Conservation (phyloP, 2,888 invertebrate genomes). For the Disparrhopalites patrizii region DNA sequence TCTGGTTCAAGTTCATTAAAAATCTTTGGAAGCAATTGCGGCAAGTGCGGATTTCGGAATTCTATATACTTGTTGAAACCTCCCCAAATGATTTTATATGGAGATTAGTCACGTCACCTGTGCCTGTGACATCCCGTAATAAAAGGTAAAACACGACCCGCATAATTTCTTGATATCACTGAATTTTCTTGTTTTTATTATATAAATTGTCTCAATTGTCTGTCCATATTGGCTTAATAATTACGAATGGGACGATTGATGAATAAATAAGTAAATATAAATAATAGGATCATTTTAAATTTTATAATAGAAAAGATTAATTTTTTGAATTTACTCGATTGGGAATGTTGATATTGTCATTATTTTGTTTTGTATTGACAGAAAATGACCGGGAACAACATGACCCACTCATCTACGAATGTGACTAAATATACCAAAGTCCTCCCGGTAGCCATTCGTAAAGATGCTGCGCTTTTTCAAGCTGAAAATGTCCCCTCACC, state of each 20-base stretch:
- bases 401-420: neutral
- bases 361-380: neutral
- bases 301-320: neutral
- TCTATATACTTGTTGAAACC: too few species aligned
- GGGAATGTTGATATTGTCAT: neutral
- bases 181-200: too few species aligned
- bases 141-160: too few species aligned
- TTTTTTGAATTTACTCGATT: neutral
- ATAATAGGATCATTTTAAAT: neutral
- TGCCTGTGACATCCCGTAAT: too few species aligned
- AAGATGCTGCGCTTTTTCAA: constrained; percentile 27
- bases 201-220: too few species aligned
- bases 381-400: neutral
- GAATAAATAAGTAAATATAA: neutral
- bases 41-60: too few species aligned
- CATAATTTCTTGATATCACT: too few species aligned
- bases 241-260: too few species aligned
- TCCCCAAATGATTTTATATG: too few species aligned
- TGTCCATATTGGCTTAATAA: too few species aligned
- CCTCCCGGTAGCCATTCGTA: constrained; percentile 39
- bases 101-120: too few species aligned
- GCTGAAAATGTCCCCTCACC: neutral
- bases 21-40: too few species aligned
- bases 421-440: constrained; percentile 37
- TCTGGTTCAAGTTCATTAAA: neutral